phyloP scores from a whole-genome alignment of 2,888 invertebrate species.

The Nezara viridula region DNA sequence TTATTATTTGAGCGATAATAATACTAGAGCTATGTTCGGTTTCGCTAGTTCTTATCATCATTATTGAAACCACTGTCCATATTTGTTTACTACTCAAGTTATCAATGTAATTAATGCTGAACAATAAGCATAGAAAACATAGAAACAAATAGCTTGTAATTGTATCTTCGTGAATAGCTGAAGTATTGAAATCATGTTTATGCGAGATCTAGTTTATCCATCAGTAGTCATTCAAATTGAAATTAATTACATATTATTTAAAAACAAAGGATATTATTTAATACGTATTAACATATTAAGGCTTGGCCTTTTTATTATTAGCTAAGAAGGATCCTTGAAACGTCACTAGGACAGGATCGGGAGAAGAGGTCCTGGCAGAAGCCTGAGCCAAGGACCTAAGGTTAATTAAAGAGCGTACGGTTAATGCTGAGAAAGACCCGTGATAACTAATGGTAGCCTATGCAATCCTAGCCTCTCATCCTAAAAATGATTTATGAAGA shows the following conservation, averaged over 20 bases:
- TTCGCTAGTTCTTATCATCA: too few species aligned
- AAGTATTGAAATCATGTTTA: too few species aligned
- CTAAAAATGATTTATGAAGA: not conserved
- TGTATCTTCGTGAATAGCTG: too few species aligned
- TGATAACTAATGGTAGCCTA: not conserved
- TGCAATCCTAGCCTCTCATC: not conserved
- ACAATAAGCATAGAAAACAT: too few species aligned
- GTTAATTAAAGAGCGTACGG: constrained; percentile 28
- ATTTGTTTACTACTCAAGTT: too few species aligned
- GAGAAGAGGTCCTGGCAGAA: not conserved
- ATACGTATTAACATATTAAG: not conserved
- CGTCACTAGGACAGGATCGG: not conserved
- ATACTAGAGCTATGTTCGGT: too few species aligned
- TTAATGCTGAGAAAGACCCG: not conserved
- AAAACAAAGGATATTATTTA: not conserved
- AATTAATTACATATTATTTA: not conserved
- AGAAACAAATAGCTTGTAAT: too few species aligned
- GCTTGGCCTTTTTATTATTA: not conserved
- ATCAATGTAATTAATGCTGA: too few species aligned
- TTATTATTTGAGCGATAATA: too few species aligned
- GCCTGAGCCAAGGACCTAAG: not conserved
- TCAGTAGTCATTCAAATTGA: not conserved
- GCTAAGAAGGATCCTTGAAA: not conserved
- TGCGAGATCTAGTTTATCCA: not conserved
- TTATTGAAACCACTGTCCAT: too few species aligned